Percentiles rank a stretch among this genome's conserved stretches.
These are phyloP conservation scores for Amphimedon queenslandica DNA, from an alignment of 37 sponge, comb jelly and placozoan genomes.

Conservation along the genomic window DNA sequence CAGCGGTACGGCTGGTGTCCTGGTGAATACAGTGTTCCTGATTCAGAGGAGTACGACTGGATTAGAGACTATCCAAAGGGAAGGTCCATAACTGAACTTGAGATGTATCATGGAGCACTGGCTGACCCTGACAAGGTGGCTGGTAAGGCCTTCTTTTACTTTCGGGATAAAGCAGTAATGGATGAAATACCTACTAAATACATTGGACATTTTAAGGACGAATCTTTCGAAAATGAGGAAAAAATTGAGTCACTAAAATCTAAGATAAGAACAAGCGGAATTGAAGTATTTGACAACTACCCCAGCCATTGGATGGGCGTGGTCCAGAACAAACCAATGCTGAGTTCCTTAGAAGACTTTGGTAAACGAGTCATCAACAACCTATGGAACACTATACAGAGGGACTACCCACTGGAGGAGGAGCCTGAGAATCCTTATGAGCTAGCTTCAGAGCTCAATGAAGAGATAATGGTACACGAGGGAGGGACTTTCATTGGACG, in stretches of 20 bases:
- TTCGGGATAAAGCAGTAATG: constrained; percentile 65
- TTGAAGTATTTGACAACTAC: constrained; percentile 87
- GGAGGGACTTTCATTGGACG: constrained; percentile 65
- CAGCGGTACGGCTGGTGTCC: constrained; percentile 93
- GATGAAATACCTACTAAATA: constrained; percentile 34
- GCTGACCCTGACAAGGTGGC: constrained; percentile 44
- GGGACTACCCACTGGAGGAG: constrained; percentile 71
- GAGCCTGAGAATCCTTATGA: constrained; percentile 32
- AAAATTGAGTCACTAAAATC: constrained; percentile 79
- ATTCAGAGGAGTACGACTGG: constrained; percentile 87
- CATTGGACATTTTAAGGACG: constrained; percentile 27
- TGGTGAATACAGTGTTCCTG: constrained; percentile 59
- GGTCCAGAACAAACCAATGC: constrained; percentile 76
- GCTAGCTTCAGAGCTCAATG: constrained; percentile 40
- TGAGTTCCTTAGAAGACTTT: constrained; percentile 79
- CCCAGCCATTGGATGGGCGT: constrained; percentile 77
- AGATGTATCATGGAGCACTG: constrained; percentile 82
- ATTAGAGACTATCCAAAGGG: constrained; percentile 60
- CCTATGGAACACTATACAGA: constrained; percentile 88
- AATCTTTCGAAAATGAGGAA: constrained; percentile 31
- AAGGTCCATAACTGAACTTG: constrained; percentile 93
- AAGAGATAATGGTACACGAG: constrained; percentile 55
- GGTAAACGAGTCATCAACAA: constrained; percentile 84
- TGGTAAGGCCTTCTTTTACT: constrained; percentile 84
- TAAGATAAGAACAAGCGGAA: constrained; percentile 62